Base-by-base conservation (phyloP, 1,140 invertebrate genomes). In the Calliopsis andreniformis region DNA sequence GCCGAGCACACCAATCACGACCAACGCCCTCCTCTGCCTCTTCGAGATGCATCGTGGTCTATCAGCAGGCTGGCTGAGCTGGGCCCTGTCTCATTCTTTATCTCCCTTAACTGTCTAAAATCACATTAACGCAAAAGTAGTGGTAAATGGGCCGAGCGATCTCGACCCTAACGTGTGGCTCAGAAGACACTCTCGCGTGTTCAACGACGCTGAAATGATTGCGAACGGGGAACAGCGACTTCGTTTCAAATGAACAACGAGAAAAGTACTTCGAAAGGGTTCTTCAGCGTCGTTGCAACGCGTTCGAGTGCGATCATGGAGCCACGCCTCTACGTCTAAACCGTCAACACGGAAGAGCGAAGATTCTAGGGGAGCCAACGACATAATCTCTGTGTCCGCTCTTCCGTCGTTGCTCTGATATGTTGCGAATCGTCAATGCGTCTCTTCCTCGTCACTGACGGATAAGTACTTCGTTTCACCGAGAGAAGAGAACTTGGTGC, bases 101-200 rank as follows among this genome's bases (percentile, higher is more conserved):
- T 56, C 14, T 62, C 55, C 81, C 88, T 91, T 90, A 90, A 84
- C 76, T 82, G 66, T 82, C 89, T 91, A 91, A 90, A 91, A 91
- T 91, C 89, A 91, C 89, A 91, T 91, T 89, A 87, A 91, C 87
- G 83, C 89, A 89, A 89, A 83, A 89, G 85, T 89, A 89, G 76
- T 86, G 66, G 76, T 81, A 84, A 70, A 53, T 51, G 76, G 71
- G 75, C 79, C 84, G 79, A 85, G 71, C 67, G 78, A 67, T 83
- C 64, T 78, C 86, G 81, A 82, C 66, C 82, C 2, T 3, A 39
- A 39, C 35, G 47, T 72, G 76, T 80, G 85, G 82, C 73, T 56
- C 73, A 79, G 47, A 84, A 77, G 80, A 86, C 87, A 76, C 85
- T 85, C 80, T 67, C 71, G 72, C 78, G 73, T 30, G 61, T 45